Percentiles rank a stretch among this genome's conserved stretches.
phyloP scores from a whole-genome alignment of 2,888 invertebrate species.

The Aleiodes leptofemur region DNA sequence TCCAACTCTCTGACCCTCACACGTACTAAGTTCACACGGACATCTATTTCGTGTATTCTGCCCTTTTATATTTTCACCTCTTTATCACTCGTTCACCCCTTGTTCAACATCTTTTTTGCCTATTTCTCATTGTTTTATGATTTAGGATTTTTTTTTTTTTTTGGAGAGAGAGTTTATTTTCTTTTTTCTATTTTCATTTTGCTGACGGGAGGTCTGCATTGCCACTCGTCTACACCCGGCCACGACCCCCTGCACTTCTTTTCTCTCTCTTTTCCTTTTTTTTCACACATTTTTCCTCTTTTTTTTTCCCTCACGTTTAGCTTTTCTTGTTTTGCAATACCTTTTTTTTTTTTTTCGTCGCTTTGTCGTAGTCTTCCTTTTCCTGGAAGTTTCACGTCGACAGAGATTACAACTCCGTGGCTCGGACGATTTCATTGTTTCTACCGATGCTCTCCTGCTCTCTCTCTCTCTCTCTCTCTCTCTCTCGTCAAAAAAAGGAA shows the following conservation, averaged over 20 bases:
- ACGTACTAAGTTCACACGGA: conserved; percentile 4
- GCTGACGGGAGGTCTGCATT: conserved; percentile 15
- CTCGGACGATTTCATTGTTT: conserved; percentile 38
- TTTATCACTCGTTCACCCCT: conserved; percentile 21
- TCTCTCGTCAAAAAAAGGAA: conserved; percentile 32
- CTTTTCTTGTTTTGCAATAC: not conserved
- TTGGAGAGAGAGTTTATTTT: not conserved
- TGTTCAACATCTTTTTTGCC: conserved; percentile 26
- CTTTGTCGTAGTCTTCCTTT: conserved; percentile 33
- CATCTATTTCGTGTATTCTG: conserved; percentile 11
- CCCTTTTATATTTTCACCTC: conserved; percentile 10
- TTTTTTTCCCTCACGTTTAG: conserved; percentile 7
- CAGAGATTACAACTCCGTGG: conserved; percentile 38
- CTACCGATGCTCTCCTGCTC: conserved; percentile 24
- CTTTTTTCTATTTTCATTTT: conserved; percentile 24
- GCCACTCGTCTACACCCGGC: conserved; percentile 25
- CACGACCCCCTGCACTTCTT: conserved; percentile 8
- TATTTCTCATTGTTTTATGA: conserved; percentile 12
- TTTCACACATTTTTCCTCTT: not conserved
- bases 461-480: conserved; percentile 25
- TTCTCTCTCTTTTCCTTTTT: conserved; percentile 17
- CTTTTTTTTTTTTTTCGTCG: not conserved
- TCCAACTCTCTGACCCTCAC: conserved; percentile 20
- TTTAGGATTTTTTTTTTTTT: conserved; percentile 1
- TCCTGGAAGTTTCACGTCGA: conserved; percentile 38